Evolutionary conservation across 2,797 vertebrate genomes (phyloP).

Genomic region (Tinamus major): DNA sequence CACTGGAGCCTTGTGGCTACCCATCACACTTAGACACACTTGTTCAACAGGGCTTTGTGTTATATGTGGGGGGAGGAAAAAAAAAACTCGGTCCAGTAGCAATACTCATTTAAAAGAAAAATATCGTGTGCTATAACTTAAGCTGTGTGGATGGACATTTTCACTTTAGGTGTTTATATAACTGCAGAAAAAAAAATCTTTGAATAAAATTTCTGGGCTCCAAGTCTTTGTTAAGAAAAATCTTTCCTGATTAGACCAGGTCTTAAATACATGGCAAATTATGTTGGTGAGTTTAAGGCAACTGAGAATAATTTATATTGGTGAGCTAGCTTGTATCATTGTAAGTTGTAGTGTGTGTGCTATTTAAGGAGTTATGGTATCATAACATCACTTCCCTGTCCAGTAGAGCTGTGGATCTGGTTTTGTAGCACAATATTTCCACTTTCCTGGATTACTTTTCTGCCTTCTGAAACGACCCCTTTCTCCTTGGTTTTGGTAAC

Average conservation of each 20-base stretch:
- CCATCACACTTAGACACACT: background rate
- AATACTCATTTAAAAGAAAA: background rate
- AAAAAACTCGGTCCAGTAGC: background rate
- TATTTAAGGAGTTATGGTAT: background rate
- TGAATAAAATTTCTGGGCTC: background rate
- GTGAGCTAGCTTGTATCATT: background rate
- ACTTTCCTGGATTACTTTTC: background rate
- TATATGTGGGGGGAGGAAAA: background rate
- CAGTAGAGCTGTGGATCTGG: too few relatives aligned
- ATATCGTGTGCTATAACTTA: background rate
- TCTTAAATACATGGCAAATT: background rate
- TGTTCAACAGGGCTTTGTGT: background rate
- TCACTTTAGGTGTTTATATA: background rate
- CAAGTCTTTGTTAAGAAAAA: background rate
- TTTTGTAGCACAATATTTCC: too few relatives aligned
- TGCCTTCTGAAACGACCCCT: background rate
- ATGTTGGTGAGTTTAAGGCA: background rate
- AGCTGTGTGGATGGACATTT: background rate
- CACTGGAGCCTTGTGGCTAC: background rate
- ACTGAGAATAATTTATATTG: background rate
- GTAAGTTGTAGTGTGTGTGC: background rate
- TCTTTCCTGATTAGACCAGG: conserved; percentile 66
- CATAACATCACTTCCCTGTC: background rate
- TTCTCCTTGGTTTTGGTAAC: background rate
- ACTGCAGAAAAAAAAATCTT: background rate